Conservation (phyloP, 1,140 invertebrate species). For the Apis mellifera region DNA sequence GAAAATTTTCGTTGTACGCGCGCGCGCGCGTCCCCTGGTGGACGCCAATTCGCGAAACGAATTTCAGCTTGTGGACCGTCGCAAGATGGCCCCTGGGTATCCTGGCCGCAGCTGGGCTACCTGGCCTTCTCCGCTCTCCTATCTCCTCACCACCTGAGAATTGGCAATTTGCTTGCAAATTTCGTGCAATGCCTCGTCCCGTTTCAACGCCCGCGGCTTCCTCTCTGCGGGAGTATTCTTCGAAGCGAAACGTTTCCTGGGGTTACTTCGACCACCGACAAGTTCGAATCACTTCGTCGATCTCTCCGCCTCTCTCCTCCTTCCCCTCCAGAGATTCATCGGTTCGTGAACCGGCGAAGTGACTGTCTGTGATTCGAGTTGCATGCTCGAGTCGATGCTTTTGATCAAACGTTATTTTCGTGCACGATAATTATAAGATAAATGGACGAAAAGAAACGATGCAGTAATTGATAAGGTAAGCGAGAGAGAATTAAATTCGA, state of each 20-base stretch:
- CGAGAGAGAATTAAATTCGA: too few relatives aligned
- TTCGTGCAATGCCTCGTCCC: conserved; percentile 62
- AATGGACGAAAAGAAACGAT: too few relatives aligned
- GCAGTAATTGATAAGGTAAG: too few relatives aligned
- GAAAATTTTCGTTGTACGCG: conserved; percentile 19
- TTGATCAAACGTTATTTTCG: too few relatives aligned
- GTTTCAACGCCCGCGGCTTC: conserved; percentile 43
- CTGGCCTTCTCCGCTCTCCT: conserved; percentile 50
- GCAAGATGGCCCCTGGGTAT: conserved; percentile 42
- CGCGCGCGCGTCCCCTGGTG: background rate
- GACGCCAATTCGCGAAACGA: conserved; percentile 42
- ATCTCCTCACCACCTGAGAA: conserved; percentile 74
- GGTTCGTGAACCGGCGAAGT: background rate
- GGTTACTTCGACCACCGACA: background rate
- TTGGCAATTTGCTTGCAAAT: conserved; percentile 82
- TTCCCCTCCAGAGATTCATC: conserved; percentile 7
- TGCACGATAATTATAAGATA: too few relatives aligned
- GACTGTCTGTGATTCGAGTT: background rate
- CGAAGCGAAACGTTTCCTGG: conserved; percentile 14
- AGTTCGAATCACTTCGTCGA: too few relatives aligned
- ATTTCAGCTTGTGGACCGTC: conserved; percentile 25
- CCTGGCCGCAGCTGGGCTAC: conserved; percentile 44
- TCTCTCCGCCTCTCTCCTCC: too few relatives aligned
- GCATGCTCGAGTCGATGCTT: conserved; percentile 7
- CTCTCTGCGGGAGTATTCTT: conserved; percentile 44